Base-by-base conservation (phyloP, 2,113 vertebrate genomes). In the Cottus gobio region DNA sequence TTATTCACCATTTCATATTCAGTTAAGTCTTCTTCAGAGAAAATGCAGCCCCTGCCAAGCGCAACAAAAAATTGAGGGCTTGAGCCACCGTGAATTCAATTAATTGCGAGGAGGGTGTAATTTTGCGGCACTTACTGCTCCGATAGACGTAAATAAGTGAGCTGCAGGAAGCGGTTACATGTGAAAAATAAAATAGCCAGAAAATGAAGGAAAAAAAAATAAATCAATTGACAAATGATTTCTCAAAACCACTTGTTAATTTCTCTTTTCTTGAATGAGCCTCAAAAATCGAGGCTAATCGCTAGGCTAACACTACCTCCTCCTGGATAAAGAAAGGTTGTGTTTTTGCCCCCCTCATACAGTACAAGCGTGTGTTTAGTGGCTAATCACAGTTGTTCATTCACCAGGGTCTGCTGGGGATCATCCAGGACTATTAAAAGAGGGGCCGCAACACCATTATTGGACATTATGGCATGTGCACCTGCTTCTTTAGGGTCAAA, bases 141-240 rank as follows among this genome's bases (percentile, higher is more conserved):
- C 84, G 76, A 89, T 16, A 74, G 76, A 77, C 77, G 73, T 89
- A 86, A 85, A 83, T 90, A 89, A 87, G 42, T 37, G 48, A 75
- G 56, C 75, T 62, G 77, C 81, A 86, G 79, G 74, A 89, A 87
- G 82, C 67, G 24, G 65, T 66, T 67, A 75, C 37, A 63, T 62
- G 20, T 68, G 71, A 84, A 74, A 76, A 62, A 78, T 11, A 75
- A 67, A 78, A 78, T 56, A 71, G 31, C 50, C 7, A 61, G 71
- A 85, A 74, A 76, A 62, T 75, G 6, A 69, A 70, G 76, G 75
- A 60, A 65, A 44, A 67, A 52, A 81, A 65, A 44, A 67, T 46
- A 81, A 82, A 76, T 77, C 80, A 80, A 85, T 85, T 75, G 44
- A 73, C 61, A 86, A 84, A 85, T 56, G 52, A 93, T 90, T 92